Conservation (phyloP, 2,888 invertebrate genomes). For the Onchidella celtica region DNA sequence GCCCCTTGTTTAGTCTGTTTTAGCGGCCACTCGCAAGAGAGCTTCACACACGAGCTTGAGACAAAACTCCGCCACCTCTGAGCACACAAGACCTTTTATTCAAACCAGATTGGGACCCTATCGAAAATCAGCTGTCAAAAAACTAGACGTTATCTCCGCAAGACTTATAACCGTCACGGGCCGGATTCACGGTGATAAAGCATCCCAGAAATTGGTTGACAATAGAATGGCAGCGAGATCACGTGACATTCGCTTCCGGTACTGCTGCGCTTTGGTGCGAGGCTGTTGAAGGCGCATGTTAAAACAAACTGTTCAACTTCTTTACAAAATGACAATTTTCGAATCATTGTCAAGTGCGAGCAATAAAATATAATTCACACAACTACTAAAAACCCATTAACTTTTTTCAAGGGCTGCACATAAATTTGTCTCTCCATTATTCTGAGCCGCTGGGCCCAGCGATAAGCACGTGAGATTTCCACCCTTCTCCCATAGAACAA, state of each 20-base stretch:
- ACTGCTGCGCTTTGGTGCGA: slow-evolving; percentile 10
- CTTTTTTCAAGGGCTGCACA: neutral
- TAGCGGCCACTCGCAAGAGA: slow-evolving; percentile 2
- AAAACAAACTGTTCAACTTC: slow-evolving; percentile 18
- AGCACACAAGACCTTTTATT: slow-evolving; percentile 33
- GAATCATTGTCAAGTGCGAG: neutral
- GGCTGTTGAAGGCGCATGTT: slow-evolving; percentile 12
- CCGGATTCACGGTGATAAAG: slow-evolving; percentile 8
- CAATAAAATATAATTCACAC: slow-evolving; percentile 37
- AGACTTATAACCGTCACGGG: slow-evolving; percentile 40
- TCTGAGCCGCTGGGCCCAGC: neutral
- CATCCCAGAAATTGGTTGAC: slow-evolving; percentile 1
- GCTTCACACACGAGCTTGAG: slow-evolving; percentile 12
- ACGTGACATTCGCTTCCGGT: slow-evolving; percentile 37
- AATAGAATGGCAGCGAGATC: slow-evolving; percentile 17
- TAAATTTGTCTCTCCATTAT: slow-evolving; percentile 31
- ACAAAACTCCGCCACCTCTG: slow-evolving; percentile 20
- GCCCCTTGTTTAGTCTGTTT: slow-evolving; percentile 35
- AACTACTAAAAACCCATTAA: slow-evolving; percentile 28
- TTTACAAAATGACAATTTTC: slow-evolving; percentile 16
- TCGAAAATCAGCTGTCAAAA: slow-evolving; percentile 43
- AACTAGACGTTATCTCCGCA: slow-evolving; percentile 25
- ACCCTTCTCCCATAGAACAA: no score
- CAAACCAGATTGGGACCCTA: slow-evolving; percentile 27
- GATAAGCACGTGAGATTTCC: slow-evolving; percentile 28